Conservation (phyloP, 2,888 invertebrate species). For the Macrosiphum euphorbiae region DNA sequence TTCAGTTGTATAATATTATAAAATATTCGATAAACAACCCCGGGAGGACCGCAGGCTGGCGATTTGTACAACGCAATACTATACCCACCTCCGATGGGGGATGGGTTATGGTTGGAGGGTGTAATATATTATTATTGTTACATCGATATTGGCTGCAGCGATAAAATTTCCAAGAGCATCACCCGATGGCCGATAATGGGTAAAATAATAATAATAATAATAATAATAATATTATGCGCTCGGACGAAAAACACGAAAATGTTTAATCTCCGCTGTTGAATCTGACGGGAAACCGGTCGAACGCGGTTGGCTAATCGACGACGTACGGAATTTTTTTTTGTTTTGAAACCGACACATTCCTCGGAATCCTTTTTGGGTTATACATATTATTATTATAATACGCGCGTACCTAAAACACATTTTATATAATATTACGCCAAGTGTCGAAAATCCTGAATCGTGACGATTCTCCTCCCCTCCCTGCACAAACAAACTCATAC, state of each 20-base stretch:
- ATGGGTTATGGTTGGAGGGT: not conserved
- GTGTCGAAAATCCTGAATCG: not conserved
- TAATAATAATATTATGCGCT: conserved; percentile 7
- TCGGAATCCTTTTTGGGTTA: conserved; percentile 32
- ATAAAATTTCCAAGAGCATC: not conserved
- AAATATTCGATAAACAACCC: not conserved
- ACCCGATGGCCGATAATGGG: not conserved
- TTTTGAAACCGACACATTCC: conserved; percentile 48
- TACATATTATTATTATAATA: conserved; percentile 13
- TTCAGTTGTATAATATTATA: not conserved
- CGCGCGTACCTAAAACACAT: not conserved
- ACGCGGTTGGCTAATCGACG: conserved; percentile 39
- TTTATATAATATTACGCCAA: not conserved
- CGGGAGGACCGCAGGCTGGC: not conserved
- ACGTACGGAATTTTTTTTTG: conserved; percentile 8
- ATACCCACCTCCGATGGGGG: not conserved
- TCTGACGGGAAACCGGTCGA: conserved; percentile 38
- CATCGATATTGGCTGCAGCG: not conserved
- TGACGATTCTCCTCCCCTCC: not conserved
- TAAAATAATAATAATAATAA: conserved; percentile 33
- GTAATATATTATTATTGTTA: conserved; percentile 10
- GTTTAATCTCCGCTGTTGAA: conserved; percentile 28
- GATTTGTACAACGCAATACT: not conserved
- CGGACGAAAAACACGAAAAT: conserved; percentile 15
- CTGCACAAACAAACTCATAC: not conserved